phyloP scores from a whole-genome alignment of 1,140 invertebrate genomes.

The Chironomus striatipennis region DNA sequence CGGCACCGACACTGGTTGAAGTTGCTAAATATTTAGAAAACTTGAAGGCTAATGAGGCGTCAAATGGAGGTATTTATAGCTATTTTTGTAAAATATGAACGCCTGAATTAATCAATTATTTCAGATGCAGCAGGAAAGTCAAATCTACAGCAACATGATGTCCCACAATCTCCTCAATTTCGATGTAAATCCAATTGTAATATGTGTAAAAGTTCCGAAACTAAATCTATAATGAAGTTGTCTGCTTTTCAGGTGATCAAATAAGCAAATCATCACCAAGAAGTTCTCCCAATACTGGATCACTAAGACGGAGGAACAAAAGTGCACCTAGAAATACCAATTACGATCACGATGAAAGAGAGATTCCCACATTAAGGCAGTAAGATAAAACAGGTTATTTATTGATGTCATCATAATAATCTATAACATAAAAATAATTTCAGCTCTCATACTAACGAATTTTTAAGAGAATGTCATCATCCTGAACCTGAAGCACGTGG shows the following conservation, averaged over 20 bases:
- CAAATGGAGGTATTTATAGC: neutral
- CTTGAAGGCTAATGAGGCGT: neutral
- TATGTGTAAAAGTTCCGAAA: neutral
- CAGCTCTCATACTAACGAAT: constrained; percentile 71
- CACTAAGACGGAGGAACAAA: constrained; percentile 60
- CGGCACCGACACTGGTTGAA: constrained; percentile 38
- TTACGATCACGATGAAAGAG: constrained; percentile 77
- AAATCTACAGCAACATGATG: constrained; percentile 37
- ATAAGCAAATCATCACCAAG: constrained; percentile 31
- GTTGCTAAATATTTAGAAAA: constrained; percentile 34
- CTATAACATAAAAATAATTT: constrained; percentile 28
- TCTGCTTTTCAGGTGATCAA: constrained; percentile 24
- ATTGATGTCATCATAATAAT: neutral
- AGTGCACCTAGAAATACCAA: constrained; percentile 67
- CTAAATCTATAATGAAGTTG: constrained; percentile 21
- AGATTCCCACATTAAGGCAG: constrained; percentile 73
- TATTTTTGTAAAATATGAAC: no score
- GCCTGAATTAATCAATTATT: neutral
- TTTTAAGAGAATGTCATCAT: constrained; percentile 59
- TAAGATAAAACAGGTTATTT: constrained; percentile 45
- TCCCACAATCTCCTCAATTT: constrained; percentile 35
- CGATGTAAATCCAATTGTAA: constrained; percentile 16
- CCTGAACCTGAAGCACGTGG: constrained; percentile 46
- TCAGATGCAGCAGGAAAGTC: constrained; percentile 27
- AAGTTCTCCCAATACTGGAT: constrained; percentile 43